Conservation (phyloP, 2,888 invertebrate genomes). For the Erebia epiphron region DNA sequence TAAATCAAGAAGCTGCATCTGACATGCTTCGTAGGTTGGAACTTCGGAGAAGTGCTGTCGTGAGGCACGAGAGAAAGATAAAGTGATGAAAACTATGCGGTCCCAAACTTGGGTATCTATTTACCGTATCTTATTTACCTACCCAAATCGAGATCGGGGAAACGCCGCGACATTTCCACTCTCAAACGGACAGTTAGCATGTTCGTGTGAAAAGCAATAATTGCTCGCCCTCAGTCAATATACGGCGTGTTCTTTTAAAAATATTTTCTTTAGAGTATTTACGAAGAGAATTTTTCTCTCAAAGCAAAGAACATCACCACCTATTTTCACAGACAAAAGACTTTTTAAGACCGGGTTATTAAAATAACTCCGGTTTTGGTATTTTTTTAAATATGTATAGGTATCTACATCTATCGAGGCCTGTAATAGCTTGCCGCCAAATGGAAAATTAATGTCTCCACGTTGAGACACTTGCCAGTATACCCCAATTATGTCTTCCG, state of each 20-base stretch:
- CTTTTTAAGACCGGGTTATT: too few species aligned
- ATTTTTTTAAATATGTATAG: too few species aligned
- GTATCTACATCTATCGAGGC: too few species aligned
- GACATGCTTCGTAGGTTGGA: constrained; percentile 16
- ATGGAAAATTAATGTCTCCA: too few species aligned
- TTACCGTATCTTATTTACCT: background rate
- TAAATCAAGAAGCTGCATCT: constrained; percentile 16
- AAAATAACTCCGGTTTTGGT: too few species aligned
- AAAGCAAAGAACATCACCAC: too few species aligned
- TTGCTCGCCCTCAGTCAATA: constrained; percentile 62
- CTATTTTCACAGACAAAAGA: too few species aligned
- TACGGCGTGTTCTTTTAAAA: constrained; percentile 16
- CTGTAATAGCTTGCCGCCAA: too few species aligned
- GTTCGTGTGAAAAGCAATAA: constrained; percentile 77
- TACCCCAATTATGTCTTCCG: too few species aligned
- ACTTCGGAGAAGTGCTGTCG: constrained; percentile 48
- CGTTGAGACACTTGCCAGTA: too few species aligned
- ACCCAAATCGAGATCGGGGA: constrained; percentile 37
- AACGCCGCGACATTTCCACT: constrained; percentile 64
- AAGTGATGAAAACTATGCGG: constrained; percentile 42
- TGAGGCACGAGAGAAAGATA: constrained; percentile 50
- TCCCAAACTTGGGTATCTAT: constrained; percentile 40
- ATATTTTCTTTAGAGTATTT: background rate
- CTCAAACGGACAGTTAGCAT: constrained; percentile 65
- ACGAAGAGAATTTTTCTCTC: too few species aligned